Evolutionary conservation across 2,888 invertebrate genomes (phyloP), one percentile per base, ranked within the genome.

Genomic region (Globia sparganii): DNA sequence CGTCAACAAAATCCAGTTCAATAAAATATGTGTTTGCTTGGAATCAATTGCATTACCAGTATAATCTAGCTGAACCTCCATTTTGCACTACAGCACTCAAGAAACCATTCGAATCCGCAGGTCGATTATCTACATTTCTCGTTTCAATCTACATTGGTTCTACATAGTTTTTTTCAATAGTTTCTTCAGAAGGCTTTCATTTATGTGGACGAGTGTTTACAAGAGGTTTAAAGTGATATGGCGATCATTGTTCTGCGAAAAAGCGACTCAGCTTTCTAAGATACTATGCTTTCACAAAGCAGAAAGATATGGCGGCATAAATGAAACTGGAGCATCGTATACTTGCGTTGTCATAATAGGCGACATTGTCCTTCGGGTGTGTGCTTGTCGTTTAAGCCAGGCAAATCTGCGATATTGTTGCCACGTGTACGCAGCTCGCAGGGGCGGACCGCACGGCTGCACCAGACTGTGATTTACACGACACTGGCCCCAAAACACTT

Each of bases 391-490:
- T 79, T 79, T 81, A 75, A 77, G 72, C 79, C 79, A 70, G 68
- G 65, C 69, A 77, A 81, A 81, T 81, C 66, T 69, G 81, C 66
- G 75, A 79, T 85, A 79, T 72, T 80, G 75, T 72, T 70, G 80
- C 83, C 80, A 83, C 87, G 85, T 87, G 87, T 81, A 82, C 85
- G 81, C 49, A 78, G 71, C 28, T 71, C 62, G 77, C 58, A 75
- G 65, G 81, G 84, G 86, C 85, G 86, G 87, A 86, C 90, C 89
- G 78, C 89, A 89, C 89, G 87, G 87, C 87, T 90, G 91, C 87
- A 87, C 75, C 89, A 86, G 87, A 85, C 87, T 85, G 92, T 94
- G 94, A 95, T 95, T 95, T 94, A 94, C 92, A 91, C 90, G 89
- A 90, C 91, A 87, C 87, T 88, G 89, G 89, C 85, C 89, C 91